phyloP scores from a whole-genome alignment of 2,113 vertebrate genomes.

The Elephantulus edwardii region DNA sequence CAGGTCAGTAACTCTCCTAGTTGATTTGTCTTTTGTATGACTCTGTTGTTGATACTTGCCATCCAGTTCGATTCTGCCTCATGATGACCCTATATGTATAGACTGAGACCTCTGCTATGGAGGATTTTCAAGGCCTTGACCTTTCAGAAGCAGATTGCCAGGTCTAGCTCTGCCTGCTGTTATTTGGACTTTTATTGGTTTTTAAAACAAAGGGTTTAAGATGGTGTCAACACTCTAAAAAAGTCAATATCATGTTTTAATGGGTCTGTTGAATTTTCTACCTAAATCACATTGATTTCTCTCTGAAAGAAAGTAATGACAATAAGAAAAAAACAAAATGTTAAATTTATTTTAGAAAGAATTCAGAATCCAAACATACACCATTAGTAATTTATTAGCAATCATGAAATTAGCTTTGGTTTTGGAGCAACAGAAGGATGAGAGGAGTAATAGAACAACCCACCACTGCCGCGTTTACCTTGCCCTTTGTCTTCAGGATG shows the following conservation, averaged over 20 bases:
- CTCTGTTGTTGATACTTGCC: neutral
- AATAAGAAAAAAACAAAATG: neutral
- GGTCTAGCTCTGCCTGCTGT: too few species aligned
- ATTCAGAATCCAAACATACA: too few species aligned
- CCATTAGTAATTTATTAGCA: neutral
- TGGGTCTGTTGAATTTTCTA: neutral
- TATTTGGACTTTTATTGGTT: too few species aligned
- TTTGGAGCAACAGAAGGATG: neutral
- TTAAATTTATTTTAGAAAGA: neutral
- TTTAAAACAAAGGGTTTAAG: neutral
- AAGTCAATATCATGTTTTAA: neutral
- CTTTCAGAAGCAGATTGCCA: too few species aligned
- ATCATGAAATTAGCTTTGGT: neutral
- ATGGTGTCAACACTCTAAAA: neutral
- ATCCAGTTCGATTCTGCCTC: neutral
- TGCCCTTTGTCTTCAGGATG: neutral
- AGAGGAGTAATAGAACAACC: neutral
- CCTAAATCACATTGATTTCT: neutral
- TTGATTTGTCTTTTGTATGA: fast-evolving
- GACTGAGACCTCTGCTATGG: neutral
- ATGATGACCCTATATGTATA: neutral
- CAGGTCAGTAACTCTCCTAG: fast-evolving
- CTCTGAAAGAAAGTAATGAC: neutral
- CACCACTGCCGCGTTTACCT: fast-evolving
- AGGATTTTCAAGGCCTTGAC: neutral